phyloP scores from a whole-genome alignment of 2,113 vertebrate species.

The Heterocephalus glaber region DNA sequence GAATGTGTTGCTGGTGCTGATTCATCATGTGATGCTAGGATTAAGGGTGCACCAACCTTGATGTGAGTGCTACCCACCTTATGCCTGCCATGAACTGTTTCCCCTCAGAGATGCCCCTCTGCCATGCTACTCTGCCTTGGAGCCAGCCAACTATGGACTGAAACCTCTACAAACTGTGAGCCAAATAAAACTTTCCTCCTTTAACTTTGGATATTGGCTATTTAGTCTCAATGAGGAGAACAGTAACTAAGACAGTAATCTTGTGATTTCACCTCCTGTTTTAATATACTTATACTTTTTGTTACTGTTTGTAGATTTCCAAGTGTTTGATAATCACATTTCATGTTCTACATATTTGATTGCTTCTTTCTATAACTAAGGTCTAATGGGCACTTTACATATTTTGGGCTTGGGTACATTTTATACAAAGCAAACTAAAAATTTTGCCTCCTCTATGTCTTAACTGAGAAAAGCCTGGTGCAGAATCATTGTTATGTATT shows the following conservation, averaged over 20 bases:
- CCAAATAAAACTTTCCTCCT: background rate
- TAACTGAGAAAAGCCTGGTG: background rate
- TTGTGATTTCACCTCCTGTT: background rate
- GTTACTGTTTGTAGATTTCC: background rate
- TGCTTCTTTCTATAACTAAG: background rate
- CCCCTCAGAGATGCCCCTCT: background rate
- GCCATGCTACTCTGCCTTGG: too few species aligned
- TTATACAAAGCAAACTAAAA: background rate
- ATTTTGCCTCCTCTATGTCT: background rate
- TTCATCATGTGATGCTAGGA: background rate
- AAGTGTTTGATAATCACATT: background rate
- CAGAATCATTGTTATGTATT: background rate
- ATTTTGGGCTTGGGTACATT: background rate
- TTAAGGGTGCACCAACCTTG: background rate
- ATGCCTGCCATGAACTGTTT: background rate
- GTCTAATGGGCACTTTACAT: background rate
- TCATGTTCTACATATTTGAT: background rate
- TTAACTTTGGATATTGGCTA: background rate
- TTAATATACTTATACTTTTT: background rate
- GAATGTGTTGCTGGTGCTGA: background rate
- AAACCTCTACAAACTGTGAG: background rate
- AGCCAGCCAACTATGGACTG: background rate
- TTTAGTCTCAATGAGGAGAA: background rate
- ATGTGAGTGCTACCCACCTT: background rate
- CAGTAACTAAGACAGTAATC: background rate